Percentiles rank a stretch among this genome's conserved stretches.
Conservation (phyloP, 2,113 vertebrate genomes). For the Gnathonemus longibarbis region DNA sequence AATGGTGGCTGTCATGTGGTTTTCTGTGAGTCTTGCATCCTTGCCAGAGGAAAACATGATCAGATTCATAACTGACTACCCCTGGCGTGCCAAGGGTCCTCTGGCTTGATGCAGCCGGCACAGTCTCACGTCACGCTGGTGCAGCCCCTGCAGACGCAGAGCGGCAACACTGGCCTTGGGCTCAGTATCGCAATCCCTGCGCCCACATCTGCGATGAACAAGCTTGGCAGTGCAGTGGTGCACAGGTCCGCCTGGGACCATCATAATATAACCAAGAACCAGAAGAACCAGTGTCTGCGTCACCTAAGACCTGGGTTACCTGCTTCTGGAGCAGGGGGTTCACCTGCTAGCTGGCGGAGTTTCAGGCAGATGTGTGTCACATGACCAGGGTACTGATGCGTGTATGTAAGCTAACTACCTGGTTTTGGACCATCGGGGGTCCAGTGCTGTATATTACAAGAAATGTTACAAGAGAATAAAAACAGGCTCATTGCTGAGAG, state of each 20-base stretch:
- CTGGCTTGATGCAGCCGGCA: not conserved
- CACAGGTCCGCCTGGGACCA: not conserved
- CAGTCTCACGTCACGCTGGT: not conserved
- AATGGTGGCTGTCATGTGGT: not conserved
- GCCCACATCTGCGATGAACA: not conserved
- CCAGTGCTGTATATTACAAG: not conserved
- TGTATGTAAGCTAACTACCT: not conserved
- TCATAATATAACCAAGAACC: not conserved
- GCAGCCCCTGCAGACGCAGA: not conserved
- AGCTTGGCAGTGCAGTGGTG: not conserved
- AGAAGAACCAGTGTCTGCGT: not conserved
- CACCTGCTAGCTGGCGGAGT: not conserved
- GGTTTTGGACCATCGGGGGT: not conserved
- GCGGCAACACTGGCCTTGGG: not conserved
- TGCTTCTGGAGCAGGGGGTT: not conserved
- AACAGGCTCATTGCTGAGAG: not conserved
- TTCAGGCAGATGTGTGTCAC: not conserved
- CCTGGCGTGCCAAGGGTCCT: not conserved
- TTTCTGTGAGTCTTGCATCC: not conserved
- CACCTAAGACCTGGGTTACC: not conserved
- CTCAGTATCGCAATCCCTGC: not conserved
- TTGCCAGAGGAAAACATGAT: not conserved
- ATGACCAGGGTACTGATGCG: not conserved
- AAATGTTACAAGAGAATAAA: not conserved
- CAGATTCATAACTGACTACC: not conserved